A percentile compares a stretch with the other conserved stretches of the same genome.
These are phyloP conservation scores for Alectoris magna DNA, from an alignment of 2,797 vertebrate genomes.

Conservation along the genomic window DNA sequence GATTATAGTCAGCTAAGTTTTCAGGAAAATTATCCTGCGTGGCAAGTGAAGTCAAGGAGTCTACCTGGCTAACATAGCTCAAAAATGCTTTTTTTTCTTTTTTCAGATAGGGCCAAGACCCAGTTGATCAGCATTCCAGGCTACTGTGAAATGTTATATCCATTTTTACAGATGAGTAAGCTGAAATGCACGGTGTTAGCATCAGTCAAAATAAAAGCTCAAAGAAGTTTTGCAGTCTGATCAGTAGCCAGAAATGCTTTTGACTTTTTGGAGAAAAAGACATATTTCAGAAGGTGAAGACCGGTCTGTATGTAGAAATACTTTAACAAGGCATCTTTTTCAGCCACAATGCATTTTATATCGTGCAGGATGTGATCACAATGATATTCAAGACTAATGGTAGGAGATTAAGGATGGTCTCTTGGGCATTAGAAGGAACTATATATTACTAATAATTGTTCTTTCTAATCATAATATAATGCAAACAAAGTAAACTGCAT, in stretches of 20 bases:
- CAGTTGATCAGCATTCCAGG: not conserved
- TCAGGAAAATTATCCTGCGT: not conserved
- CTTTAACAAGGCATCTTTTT: not conserved
- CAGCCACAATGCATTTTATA: not conserved
- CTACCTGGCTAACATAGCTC: not conserved
- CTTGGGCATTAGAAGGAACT: not conserved
- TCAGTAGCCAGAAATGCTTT: not conserved
- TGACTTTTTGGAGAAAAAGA: not conserved
- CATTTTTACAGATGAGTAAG: conserved; percentile 29
- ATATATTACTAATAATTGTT: not conserved
- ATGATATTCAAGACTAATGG: not conserved
- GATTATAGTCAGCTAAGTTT: not conserved
- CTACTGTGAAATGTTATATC: conserved; percentile 8
- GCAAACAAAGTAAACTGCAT: not conserved
- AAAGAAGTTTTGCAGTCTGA: not conserved
- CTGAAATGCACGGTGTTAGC: not conserved
- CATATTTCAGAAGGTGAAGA: not conserved
- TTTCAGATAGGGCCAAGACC: not conserved
- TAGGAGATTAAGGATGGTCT: not conserved
- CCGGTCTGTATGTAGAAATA: not conserved
- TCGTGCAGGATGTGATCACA: not conserved
- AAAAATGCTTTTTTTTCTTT: not conserved
- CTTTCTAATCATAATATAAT: not conserved
- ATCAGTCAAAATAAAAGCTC: not conserved
- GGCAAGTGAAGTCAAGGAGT: not conserved